These are phyloP conservation scores for Sialis lutaria DNA, from an alignment of 2,888 invertebrate genomes.

Conservation along the genomic window DNA sequence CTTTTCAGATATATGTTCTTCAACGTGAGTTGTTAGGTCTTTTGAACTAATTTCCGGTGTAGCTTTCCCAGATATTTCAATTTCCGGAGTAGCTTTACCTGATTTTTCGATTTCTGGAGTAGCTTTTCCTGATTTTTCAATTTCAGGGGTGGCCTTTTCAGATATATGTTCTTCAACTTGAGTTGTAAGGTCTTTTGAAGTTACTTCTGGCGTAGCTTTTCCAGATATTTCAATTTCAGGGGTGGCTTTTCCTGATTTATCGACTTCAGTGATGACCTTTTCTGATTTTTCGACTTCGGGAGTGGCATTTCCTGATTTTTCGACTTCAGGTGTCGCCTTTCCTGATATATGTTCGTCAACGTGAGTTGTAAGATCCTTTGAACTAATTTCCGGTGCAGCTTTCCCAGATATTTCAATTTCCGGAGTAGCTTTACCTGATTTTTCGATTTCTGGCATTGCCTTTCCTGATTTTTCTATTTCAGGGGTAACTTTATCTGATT, in stretches of 20 bases:
- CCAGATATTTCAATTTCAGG: slow-evolving; percentile 2
- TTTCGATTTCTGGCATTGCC: slow-evolving; percentile 5
- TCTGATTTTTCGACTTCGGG: slow-evolving; percentile 8
- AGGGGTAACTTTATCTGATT: slow-evolving; percentile 8
- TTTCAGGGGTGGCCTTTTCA: slow-evolving; percentile 6
- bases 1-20: slow-evolving; percentile 12
- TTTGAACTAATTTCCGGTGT: slow-evolving; percentile 1
- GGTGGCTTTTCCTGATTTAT: not conserved
- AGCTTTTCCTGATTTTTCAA: slow-evolving; percentile 5
- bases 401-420: slow-evolving; percentile 7
- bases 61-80: slow-evolving; percentile 16
- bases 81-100: slow-evolving; percentile 21
- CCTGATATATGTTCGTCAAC: slow-evolving; percentile 6
- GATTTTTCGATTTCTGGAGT: slow-evolving; percentile 7
- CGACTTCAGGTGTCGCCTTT: slow-evolving; percentile 3
- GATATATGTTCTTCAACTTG: slow-evolving; percentile 9
- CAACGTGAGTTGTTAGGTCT: slow-evolving; percentile 11
- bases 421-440: slow-evolving; percentile 8
- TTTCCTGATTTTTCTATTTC: not conserved
- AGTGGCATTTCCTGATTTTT: slow-evolving; percentile 2
- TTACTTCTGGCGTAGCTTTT: slow-evolving; percentile 8
- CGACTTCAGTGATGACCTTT: slow-evolving; percentile 6
- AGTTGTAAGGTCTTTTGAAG: slow-evolving; percentile 1
- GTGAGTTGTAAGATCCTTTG: slow-evolving; percentile 7
- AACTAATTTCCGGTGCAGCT: slow-evolving; percentile 10